Percentiles rank a stretch among this genome's conserved stretches.
These are phyloP conservation scores for Eupithecia abbreviata DNA, from an alignment of 2,888 invertebrate genomes.

Conservation along the genomic window DNA sequence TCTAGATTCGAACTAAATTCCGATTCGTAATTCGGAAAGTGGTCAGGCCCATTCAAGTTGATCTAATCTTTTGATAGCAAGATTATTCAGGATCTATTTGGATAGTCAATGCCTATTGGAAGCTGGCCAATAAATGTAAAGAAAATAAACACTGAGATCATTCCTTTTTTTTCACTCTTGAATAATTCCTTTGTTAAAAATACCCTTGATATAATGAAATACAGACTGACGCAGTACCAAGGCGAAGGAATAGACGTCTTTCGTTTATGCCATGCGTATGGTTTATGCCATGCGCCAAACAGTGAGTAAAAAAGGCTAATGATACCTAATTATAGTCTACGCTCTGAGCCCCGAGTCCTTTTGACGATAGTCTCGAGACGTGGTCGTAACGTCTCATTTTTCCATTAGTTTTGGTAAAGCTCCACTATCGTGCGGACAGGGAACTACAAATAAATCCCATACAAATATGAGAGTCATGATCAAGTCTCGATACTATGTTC, in stretches of 20 bases:
- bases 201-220: not conserved
- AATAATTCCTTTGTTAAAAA: not conserved
- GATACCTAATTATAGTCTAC: not conserved
- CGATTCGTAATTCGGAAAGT: not conserved
- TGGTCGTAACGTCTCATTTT: no score
- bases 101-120: conserved; percentile 1
- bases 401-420: no score
- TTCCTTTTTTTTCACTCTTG: not conserved
- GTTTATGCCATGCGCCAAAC: not conserved
- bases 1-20: not conserved
- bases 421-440: no score
- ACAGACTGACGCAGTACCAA: not conserved
- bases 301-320: not conserved
- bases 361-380: no score
- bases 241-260: no score
- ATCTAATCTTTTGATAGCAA: conserved; percentile 7
- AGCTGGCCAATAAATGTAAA: conserved; percentile 5
- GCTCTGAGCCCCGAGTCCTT: no score
- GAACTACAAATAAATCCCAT: no score
- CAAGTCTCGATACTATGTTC: no score
- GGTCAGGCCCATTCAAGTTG: not conserved
- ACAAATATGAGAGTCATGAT: no score
- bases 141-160: not conserved
- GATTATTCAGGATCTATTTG: conserved; percentile 9
- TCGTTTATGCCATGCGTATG: no score